Evolutionary conservation across 2,888 invertebrate genomes (phyloP).

Genomic region (Camponotus fellah): DNA sequence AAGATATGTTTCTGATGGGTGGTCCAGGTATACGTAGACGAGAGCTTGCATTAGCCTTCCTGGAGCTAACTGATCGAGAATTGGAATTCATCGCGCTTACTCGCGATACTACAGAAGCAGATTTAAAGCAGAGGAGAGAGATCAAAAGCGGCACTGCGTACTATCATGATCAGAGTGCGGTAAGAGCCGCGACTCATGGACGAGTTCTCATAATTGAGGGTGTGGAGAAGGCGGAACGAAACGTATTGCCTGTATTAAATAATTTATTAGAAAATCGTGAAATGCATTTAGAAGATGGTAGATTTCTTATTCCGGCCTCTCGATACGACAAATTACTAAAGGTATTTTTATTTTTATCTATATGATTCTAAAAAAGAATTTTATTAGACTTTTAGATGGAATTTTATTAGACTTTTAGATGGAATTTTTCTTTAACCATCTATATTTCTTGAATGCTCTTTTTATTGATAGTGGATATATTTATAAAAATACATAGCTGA

Average conservation of each 20-base stretch:
- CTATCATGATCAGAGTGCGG: slow-evolving; percentile 98
- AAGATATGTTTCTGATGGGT: slow-evolving; percentile 98
- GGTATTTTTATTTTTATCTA: slow-evolving; percentile 86
- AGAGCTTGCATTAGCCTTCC: slow-evolving; percentile 94
- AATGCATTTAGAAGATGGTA: slow-evolving; percentile 99
- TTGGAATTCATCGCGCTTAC: slow-evolving; percentile 97
- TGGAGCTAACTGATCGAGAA: slow-evolving; percentile 96
- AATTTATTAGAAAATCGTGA: slow-evolving; percentile 98
- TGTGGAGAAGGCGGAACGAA: slow-evolving; percentile 98
- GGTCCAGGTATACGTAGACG: slow-evolving; percentile 95
- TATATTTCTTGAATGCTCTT: slow-evolving; percentile 1
- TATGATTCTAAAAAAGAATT: not conserved
- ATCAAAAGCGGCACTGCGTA: slow-evolving; percentile 95
- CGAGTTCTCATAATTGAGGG: slow-evolving; percentile 97
- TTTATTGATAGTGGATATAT: slow-evolving; percentile 25
- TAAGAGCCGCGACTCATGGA: slow-evolving; percentile 96
- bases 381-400: not conserved
- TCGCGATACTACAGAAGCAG: slow-evolving; percentile 98
- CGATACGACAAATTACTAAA: slow-evolving; percentile 96
- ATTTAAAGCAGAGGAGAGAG: slow-evolving; percentile 97
- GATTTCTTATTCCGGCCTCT: slow-evolving; percentile 95
- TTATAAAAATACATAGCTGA: slow-evolving; percentile 12
- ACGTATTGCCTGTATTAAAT: slow-evolving; percentile 98
- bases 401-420: not conserved
- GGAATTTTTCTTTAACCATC: not conserved